phyloP scores from a whole-genome alignment of 37 sponge, comb jelly and placozoan species.

The Beroe forskalii region DNA sequence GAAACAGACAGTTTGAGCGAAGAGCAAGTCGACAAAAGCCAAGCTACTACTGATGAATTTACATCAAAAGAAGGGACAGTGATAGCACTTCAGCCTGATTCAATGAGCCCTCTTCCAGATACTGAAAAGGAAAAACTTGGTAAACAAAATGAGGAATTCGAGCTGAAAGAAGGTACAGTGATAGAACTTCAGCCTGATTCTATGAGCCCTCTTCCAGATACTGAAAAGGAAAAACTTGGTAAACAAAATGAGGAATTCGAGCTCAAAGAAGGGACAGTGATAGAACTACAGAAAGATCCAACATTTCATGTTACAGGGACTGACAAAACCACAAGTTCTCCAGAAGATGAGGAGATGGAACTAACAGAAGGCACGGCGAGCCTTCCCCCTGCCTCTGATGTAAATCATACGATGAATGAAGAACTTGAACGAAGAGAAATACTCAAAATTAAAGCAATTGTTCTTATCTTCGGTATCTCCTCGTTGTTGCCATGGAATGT shows the following conservation, averaged over 20 bases:
- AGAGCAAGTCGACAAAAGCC: not conserved
- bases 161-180: not conserved
- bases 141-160: not conserved
- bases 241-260: not conserved
- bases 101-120: not conserved
- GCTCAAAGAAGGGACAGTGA: not conserved
- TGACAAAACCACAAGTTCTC: no score
- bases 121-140: not conserved
- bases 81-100: not conserved
- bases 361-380: no score
- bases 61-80: not conserved
- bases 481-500: conserved; percentile 20
- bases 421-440: not conserved
- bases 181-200: not conserved
- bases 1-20: no score
- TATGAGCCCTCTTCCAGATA: not conserved
- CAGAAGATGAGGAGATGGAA: no score
- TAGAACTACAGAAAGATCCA: not conserved
- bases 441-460: not conserved
- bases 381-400: no score
- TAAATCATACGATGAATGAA: no score
- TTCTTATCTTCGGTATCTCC: not conserved
- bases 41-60: not conserved
- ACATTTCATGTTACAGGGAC: not conserved
- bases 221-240: not conserved